Conservation (phyloP, 2,797 vertebrate genomes). For the Sphenopsis melanotis region DNA sequence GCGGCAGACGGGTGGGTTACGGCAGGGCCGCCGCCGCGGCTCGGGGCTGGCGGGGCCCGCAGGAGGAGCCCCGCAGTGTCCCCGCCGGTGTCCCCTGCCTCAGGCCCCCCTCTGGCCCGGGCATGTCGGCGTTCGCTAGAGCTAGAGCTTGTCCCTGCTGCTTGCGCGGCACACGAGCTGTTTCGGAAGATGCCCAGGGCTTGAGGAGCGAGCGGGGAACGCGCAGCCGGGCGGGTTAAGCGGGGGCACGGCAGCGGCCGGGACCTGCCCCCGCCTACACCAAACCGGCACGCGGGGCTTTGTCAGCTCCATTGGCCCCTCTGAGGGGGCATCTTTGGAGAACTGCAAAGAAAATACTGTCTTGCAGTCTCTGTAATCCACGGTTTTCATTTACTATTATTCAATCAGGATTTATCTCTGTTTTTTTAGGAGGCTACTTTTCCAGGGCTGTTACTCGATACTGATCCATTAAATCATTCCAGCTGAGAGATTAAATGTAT, state of each 20-base stretch:
- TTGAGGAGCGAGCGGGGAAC: neutral
- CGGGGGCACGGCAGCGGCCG: neutral
- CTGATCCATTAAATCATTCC: constrained; percentile 84
- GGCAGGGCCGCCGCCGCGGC: neutral
- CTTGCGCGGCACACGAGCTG: neutral
- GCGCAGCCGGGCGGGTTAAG: neutral
- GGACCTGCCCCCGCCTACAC: neutral
- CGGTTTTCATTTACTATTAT: constrained; percentile 66
- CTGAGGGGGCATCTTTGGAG: constrained; percentile 13
- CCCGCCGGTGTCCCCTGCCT: neutral
- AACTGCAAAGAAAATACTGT: constrained; percentile 24
- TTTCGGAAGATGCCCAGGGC: neutral
- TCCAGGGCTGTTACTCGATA: constrained; percentile 82
- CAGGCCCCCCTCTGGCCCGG: neutral
- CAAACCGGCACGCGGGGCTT: neutral
- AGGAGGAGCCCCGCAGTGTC: neutral
- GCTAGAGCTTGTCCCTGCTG: neutral
- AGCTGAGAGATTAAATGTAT: constrained; percentile 79
- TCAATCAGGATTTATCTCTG: constrained; percentile 66
- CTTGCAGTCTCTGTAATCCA: constrained; percentile 45
- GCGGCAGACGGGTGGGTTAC: neutral
- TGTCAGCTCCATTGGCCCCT: neutral
- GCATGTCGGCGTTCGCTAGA: neutral
- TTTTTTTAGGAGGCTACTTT: constrained; percentile 79
- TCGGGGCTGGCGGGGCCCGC: neutral